Evolutionary conservation across 2,888 invertebrate species (phyloP).

Genomic region (Pinctada fucata): DNA sequence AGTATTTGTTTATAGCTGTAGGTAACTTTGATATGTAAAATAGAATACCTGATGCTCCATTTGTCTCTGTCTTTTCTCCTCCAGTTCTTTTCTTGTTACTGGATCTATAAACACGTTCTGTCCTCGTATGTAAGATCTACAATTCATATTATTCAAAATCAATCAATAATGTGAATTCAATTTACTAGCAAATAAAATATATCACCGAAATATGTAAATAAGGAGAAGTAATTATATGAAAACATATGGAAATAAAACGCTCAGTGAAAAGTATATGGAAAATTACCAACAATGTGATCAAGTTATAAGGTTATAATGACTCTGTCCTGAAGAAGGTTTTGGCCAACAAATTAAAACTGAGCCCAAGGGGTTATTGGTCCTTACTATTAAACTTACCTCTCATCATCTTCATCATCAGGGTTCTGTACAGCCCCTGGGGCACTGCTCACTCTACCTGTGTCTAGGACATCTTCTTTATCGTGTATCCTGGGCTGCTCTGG

Average conservation of each 20-base stretch:
- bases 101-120: slow-evolving; percentile 91
- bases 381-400: slow-evolving; percentile 23
- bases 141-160: slow-evolving; percentile 15
- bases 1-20: too few species aligned
- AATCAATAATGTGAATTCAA: neutral
- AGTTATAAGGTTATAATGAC: too few species aligned
- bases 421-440: slow-evolving; percentile 36
- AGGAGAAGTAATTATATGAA: neutral
- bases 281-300: neutral
- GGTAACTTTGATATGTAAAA: too few species aligned
- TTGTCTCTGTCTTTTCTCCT: slow-evolving; percentile 83
- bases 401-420: slow-evolving; percentile 12
- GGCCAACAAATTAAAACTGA: too few species aligned
- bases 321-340: too few species aligned
- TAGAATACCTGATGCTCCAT: slow-evolving; percentile 85
- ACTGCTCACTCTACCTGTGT: slow-evolving; percentile 46
- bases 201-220: neutral
- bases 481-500: slow-evolving; percentile 46
- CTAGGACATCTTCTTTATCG: slow-evolving; percentile 27
- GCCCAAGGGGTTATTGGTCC: neutral
- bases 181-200: neutral
- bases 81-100: slow-evolving; percentile 87
- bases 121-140: slow-evolving; percentile 85
- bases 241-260: neutral
- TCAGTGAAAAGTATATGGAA: neutral